phyloP scores from a whole-genome alignment of 2,888 invertebrate species.

The Salpingus planirostris region DNA sequence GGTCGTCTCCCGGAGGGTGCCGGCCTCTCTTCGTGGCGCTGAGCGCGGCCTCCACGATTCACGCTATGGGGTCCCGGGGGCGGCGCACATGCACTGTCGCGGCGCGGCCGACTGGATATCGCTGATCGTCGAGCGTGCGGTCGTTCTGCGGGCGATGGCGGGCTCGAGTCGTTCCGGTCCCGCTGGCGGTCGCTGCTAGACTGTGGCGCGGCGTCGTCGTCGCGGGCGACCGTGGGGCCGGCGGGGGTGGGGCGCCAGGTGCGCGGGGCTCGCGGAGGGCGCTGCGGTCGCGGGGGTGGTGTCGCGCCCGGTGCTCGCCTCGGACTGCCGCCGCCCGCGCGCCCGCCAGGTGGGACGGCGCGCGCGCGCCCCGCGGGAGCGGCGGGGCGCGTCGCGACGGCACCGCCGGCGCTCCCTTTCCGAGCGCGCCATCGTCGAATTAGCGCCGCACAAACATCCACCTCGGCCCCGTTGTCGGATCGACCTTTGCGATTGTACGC shows the following conservation, averaged over 20 bases:
- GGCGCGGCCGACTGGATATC: no score
- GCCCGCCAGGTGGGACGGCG: slow-evolving; percentile 42
- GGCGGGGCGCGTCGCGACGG: no score
- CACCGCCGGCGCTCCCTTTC: slow-evolving; percentile 21
- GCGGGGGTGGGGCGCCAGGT: slow-evolving; percentile 52
- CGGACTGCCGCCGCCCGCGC: slow-evolving; percentile 43
- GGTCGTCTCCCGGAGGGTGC: slow-evolving; percentile 41
- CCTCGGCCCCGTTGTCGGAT: slow-evolving; percentile 10
- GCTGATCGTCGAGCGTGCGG: no score
- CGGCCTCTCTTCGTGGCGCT: slow-evolving; percentile 42
- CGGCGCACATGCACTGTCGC: slow-evolving; percentile 18
- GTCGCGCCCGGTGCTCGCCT: slow-evolving; percentile 44
- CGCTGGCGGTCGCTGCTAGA: slow-evolving; percentile 31
- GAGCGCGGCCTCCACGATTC: slow-evolving; percentile 43
- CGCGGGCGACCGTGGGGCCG: slow-evolving; percentile 39
- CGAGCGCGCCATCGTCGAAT: slow-evolving; percentile 15
- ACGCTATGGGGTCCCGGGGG: slow-evolving; percentile 26
- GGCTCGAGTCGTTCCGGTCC: slow-evolving; percentile 19
- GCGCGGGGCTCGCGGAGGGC: slow-evolving; percentile 48
- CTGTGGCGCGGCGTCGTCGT: slow-evolving; percentile 28
- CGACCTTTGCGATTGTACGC: no score
- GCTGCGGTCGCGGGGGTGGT: slow-evolving; percentile 54
- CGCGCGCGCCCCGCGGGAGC: slow-evolving; percentile 44
- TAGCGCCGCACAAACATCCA: slow-evolving; percentile 15
- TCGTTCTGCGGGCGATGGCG: no score